A percentile compares a stretch with the other conserved stretches of the same genome.
Evolutionary conservation across 2,888 invertebrate genomes (phyloP).

Genomic region (Tortrix viridana): DNA sequence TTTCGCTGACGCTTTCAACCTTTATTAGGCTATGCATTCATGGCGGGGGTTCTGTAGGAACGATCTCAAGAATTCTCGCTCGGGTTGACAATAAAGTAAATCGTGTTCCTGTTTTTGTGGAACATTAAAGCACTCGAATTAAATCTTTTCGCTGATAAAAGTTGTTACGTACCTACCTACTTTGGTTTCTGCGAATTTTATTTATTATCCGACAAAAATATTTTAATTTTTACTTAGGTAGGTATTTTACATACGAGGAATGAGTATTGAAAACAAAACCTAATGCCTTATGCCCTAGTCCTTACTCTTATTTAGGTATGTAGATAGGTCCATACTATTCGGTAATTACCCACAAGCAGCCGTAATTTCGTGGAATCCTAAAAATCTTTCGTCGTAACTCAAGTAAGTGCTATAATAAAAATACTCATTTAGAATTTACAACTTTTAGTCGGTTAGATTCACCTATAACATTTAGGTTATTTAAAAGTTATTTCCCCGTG

Average conservation of each 20-base stretch:
- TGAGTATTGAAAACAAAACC: too few relatives aligned
- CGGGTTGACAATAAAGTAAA: conserved; percentile 31
- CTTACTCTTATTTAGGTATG: too few relatives aligned
- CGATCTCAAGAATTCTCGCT: conserved; percentile 45
- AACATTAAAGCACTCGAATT: background rate
- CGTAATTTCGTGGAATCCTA: conserved; percentile 46
- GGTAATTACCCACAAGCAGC: background rate
- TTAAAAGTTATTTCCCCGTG: conserved; percentile 53
- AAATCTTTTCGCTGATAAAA: too few relatives aligned
- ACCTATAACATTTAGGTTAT: conserved; percentile 56
- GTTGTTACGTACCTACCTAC: too few relatives aligned
- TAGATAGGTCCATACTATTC: background rate
- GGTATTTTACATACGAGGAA: too few relatives aligned
- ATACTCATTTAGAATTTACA: conserved; percentile 57
- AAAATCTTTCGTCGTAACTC: conserved; percentile 48
- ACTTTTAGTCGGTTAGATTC: conserved; percentile 54
- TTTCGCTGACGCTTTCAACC: conserved; percentile 77
- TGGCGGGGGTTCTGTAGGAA: conserved; percentile 59
- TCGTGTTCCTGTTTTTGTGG: conserved; percentile 15
- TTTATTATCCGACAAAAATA: too few relatives aligned
- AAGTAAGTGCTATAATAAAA: conserved; percentile 57
- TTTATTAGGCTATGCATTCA: conserved; percentile 79
- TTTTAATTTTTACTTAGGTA: too few relatives aligned
- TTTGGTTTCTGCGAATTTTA: too few relatives aligned
- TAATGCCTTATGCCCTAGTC: too few relatives aligned